phyloP scores from a whole-genome alignment of 2,797 vertebrate genomes.

The Rhinatrema bivittatum region DNA sequence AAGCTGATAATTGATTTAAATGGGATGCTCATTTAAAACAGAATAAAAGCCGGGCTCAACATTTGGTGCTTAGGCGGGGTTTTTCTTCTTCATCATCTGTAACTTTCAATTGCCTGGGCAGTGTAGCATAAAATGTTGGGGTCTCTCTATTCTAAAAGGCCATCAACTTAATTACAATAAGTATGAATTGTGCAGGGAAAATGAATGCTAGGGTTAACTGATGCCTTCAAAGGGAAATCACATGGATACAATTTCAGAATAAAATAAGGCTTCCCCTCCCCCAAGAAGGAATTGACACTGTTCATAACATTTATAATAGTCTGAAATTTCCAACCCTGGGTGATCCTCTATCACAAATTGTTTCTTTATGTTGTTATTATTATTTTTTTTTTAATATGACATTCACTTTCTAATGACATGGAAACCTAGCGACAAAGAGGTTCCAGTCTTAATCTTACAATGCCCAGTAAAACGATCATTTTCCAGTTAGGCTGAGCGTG shows the following conservation, averaged over 20 bases:
- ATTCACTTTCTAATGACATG: too few relatives aligned
- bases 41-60: slow-evolving; percentile 76
- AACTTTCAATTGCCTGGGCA: slow-evolving; percentile 83
- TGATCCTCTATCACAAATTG: too few relatives aligned
- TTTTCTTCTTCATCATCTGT: slow-evolving; percentile 67
- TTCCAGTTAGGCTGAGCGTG: too few relatives aligned
- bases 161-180: slow-evolving; percentile 73
- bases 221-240: slow-evolving; percentile 37
- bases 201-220: slow-evolving; percentile 37
- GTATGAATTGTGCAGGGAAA: slow-evolving; percentile 43
- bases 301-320: too few relatives aligned
- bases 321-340: not conserved
- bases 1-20: slow-evolving; percentile 80
- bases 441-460: too few relatives aligned
- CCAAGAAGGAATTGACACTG: slow-evolving; percentile 1
- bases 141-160: slow-evolving; percentile 62
- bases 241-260: slow-evolving; percentile 19
- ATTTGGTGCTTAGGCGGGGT: slow-evolving; percentile 72
- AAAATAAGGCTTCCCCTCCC: slow-evolving; percentile 21
- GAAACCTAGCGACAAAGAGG: too few relatives aligned
- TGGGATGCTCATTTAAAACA: slow-evolving; percentile 74
- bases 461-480: too few relatives aligned
- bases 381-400: too few relatives aligned
- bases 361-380: too few relatives aligned
- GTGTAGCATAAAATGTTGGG: slow-evolving; percentile 74